Conservation (phyloP, 2,113 vertebrate species). For the Mesembrinibis cayennensis region DNA sequence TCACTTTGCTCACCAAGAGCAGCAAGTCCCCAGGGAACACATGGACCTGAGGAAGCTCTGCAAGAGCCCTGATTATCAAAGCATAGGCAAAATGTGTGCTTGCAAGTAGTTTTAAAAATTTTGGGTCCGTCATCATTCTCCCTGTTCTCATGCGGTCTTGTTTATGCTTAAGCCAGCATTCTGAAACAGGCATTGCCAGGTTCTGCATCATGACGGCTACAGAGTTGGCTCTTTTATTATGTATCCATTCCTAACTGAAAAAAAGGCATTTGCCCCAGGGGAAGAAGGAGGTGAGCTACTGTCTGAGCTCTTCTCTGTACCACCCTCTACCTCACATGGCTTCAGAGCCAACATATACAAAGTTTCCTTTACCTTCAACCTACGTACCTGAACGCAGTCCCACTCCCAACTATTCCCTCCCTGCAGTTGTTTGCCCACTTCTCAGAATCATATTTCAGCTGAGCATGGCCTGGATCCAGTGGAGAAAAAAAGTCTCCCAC, state of each 20-base stretch:
- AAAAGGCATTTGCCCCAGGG: constrained; percentile 41
- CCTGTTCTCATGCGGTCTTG: constrained; percentile 35
- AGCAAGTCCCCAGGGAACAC: not conserved
- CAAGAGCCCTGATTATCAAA: not conserved
- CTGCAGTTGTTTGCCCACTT: constrained; percentile 19
- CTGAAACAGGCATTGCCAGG: constrained; percentile 50
- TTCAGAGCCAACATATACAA: constrained; percentile 61
- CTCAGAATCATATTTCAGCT: not conserved
- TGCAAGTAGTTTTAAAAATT: not conserved
- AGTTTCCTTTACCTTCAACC: constrained; percentile 52
- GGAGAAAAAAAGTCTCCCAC: not conserved
- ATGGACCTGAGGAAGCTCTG: not conserved
- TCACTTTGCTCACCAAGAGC: not conserved
- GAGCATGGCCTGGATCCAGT: not conserved
- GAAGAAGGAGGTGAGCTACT: constrained; percentile 53
- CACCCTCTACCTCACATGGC: constrained; percentile 56
- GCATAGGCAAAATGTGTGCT: not conserved
- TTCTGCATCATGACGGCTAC: constrained; percentile 38
- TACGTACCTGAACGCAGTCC: constrained; percentile 35
- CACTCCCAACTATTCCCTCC: constrained; percentile 23
- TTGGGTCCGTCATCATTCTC: constrained; percentile 29
- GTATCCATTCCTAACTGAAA: constrained; percentile 61
- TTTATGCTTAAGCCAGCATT: constrained; percentile 63
- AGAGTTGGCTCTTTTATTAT: constrained; percentile 50
- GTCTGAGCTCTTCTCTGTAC: constrained; percentile 60